Evolutionary conservation across 1,140 invertebrate genomes (phyloP).

Genomic region (Zaprionus davidi): DNA sequence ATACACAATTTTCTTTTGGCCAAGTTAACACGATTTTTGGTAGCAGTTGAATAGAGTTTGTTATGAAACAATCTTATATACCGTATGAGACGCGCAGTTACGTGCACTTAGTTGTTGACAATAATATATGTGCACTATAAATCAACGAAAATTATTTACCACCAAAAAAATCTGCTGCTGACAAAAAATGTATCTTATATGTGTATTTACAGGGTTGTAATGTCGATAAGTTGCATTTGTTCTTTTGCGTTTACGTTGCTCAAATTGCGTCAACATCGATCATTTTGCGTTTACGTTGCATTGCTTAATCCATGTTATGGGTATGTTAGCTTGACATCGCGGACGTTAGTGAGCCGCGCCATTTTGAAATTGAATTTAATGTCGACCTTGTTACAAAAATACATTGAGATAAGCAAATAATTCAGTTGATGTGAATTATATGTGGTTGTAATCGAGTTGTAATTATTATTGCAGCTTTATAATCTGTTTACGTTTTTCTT

Average conservation of each 20-base stretch:
- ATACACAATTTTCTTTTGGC: conserved; percentile 36
- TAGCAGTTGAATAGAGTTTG: not conserved
- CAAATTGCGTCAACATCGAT: conserved; percentile 8
- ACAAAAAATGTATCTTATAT: conserved; percentile 61
- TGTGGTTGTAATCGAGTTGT: no score
- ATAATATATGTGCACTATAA: conserved; percentile 41
- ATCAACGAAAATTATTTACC: conserved; percentile 55
- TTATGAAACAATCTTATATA: not conserved
- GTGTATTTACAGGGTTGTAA: conserved; percentile 33
- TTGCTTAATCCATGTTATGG: not conserved
- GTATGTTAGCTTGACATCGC: not conserved
- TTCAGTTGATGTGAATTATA: no score
- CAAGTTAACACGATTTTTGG: conserved; percentile 17
- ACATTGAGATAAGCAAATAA: not conserved
- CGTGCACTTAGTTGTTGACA: conserved; percentile 31
- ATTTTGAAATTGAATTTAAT: conserved; percentile 8
- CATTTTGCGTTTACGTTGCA: conserved; percentile 6
- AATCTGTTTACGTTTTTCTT: not conserved
- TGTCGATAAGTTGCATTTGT: conserved; percentile 20
- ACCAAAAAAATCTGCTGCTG: conserved; percentile 59
- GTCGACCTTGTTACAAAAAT: not conserved
- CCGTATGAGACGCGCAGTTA: conserved; percentile 1
- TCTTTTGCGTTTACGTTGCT: conserved; percentile 15
- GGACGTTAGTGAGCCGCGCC: not conserved
- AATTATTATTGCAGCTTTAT: not conserved